Base-by-base conservation (phyloP, 92 coral and sea anemone genomes). In the Scolanthus callimorphus region DNA sequence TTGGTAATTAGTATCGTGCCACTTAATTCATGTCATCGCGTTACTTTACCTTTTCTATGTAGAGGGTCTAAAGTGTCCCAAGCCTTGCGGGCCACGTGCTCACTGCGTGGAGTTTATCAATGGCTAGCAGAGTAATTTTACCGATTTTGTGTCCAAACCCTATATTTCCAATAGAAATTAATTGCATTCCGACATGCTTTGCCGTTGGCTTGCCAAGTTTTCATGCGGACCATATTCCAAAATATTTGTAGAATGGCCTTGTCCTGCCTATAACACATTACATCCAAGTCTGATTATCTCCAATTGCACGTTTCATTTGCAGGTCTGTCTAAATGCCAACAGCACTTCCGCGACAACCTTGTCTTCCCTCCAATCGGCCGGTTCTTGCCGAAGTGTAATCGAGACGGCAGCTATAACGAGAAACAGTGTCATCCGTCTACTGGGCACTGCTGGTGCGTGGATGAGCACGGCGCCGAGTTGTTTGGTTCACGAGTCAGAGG, bases 261-360 rank as follows among this genome's bases (percentile, higher is more conserved):
- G n/a, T n/a, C n/a, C n/a, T n/a, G n/a, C n/a, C n/a, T n/a, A n/a
- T n/a, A n/a, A n/a, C n/a, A n/a, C n/a, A n/a, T n/a, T n/a, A n/a
- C n/a, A n/a, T n/a, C n/a, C n/a, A n/a, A n/a, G n/a, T n/a, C n/a
- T n/a, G n/a, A n/a, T n/a, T n/a, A n/a, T n/a, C n/a, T n/a, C n/a
- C n/a, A n/a, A n/a, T n/a, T n/a, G n/a, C n/a, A n/a, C n/a, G 15
- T 34, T 34, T 34, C 6, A 0, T 21, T 45, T 57, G 1, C 55
- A 81, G 89, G 68, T 2, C 47, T 81, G 47, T 63, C 84, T 21
- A 70, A 82, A 1, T 86, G 95, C 60, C 95, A 86, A 59, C 20
- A 20, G 20, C 56, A 70, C n/a, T 75, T 49, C 30, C 70, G 84
- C 20, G 57, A 80, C 37, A 60, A 86, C 11, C 55, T 75, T 29